These are phyloP conservation scores for Brevimyrus niger DNA, from an alignment of 2,113 vertebrate species.

Conservation along the genomic window DNA sequence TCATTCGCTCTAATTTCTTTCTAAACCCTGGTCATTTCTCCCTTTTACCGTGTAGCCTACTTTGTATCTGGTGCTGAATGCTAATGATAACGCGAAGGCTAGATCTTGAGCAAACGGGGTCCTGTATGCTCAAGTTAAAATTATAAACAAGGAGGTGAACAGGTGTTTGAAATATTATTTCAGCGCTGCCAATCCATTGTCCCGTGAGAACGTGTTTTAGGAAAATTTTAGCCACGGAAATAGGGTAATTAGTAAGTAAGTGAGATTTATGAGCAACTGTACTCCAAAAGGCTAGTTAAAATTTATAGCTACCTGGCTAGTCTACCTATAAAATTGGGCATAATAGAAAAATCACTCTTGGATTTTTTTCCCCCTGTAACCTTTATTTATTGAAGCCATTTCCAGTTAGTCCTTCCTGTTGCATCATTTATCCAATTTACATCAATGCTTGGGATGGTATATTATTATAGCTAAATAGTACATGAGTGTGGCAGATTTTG, in stretches of 20 bases:
- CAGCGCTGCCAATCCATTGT: background rate
- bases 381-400: slow-evolving; percentile 2
- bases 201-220: background rate
- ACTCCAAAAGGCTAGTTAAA: background rate
- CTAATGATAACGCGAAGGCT: background rate
- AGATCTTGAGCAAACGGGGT: background rate
- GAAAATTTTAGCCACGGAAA: background rate
- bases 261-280: background rate
- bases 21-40: background rate
- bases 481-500: background rate
- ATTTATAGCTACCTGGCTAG: slow-evolving; percentile 7
- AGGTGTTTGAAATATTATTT: background rate
- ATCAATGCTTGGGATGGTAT: background rate
- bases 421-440: background rate
- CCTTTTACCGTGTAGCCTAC: background rate
- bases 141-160: background rate
- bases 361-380: background rate
- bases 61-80: background rate
- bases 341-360: background rate
- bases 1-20: background rate
- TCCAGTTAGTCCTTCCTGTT: background rate
- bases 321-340: background rate
- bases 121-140: background rate
- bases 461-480: background rate
- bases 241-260: background rate